Base-by-base conservation (phyloP, 2,113 vertebrate genomes). In the Henicopernis longicauda region DNA sequence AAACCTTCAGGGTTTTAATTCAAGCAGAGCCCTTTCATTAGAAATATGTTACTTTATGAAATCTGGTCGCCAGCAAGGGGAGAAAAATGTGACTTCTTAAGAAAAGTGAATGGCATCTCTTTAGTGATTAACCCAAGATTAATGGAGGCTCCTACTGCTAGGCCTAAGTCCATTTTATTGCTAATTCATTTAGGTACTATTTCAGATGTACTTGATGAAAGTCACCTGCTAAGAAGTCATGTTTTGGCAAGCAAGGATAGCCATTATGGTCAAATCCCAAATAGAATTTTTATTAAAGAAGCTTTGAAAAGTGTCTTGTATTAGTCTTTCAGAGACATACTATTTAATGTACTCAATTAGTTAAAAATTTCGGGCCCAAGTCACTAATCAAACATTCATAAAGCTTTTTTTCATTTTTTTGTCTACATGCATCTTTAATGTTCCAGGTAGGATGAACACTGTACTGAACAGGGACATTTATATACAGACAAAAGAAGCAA, bases 141-240 rank as follows among this genome's bases (percentile, higher is more conserved):
- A 99, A 99, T 99, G 98, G 99, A 98, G 98, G 98, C 98, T 99
- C 99, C 99, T 97, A 99, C 99, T 98, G 99, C 98, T 99, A 98
- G 98, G 98, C 97, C 98, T 99, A 99, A 99, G 99, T 99, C 99
- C 99, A 98, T 99, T 99, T 99, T 99, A 99, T 99, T 99, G 99
- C 99, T 99, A 99, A 99, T 99, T 99, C 99, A 99, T 99, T 99
- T 99, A 99, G 98, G 99, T 99, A 98, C 99, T 99, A 99, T 99
- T 99, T 99, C 99, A 99, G 99, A 99, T 98, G 98, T 98, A 99
- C 99, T 98, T 98, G 99, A 99, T 98, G 98, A 98, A 98, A 98
- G 98, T 98, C 98, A 99, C 99, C 99, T 99, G 99, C 99, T 99
- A 99, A 98, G 99, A 99, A 98, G 98, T 98, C 99, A 98, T 99